Percentiles rank a stretch among this genome's conserved stretches.
These are phyloP conservation scores for Pissodes strobi DNA, from an alignment of 1,140 invertebrate genomes.

Conservation along the genomic window DNA sequence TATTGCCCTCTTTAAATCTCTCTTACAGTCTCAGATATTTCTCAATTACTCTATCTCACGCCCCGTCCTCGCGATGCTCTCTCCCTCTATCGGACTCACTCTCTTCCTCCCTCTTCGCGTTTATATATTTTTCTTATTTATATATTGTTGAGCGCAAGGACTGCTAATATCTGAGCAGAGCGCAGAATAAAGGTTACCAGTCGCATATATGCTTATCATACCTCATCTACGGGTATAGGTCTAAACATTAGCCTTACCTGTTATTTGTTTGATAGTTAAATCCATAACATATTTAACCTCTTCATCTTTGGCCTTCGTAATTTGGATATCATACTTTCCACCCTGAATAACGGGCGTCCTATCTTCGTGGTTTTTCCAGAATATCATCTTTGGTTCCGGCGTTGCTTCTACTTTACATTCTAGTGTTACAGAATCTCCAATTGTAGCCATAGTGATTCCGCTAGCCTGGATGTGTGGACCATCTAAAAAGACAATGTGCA, in stretches of 20 bases:
- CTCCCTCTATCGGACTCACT: no score
- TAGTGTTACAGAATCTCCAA: slow-evolving; percentile 72
- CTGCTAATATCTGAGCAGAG: no score
- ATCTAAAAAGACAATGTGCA: slow-evolving; percentile 63
- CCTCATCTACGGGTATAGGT: no score
- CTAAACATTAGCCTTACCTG: slow-evolving; percentile 37
- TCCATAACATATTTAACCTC: slow-evolving; percentile 71
- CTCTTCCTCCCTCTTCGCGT: no score
- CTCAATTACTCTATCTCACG: no score
- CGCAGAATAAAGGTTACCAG: no score
- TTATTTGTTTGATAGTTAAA: slow-evolving; percentile 71
- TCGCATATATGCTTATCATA: no score
- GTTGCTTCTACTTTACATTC: slow-evolving; percentile 77
- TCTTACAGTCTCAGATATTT: no score
- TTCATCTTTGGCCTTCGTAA: slow-evolving; percentile 61
- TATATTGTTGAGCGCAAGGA: no score
- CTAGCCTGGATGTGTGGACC: slow-evolving; percentile 74
- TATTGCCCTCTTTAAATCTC: no score
- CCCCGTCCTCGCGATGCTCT: no score
- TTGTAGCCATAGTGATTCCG: slow-evolving; percentile 72
- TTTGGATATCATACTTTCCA: slow-evolving; percentile 70
- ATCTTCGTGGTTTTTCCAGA: slow-evolving; percentile 74
- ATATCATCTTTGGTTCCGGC: slow-evolving; percentile 77
- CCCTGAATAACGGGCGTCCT: slow-evolving; percentile 73
- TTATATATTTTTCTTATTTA: no score